phyloP scores from a whole-genome alignment of 2,888 invertebrate genomes.

The Lypha dubia region DNA sequence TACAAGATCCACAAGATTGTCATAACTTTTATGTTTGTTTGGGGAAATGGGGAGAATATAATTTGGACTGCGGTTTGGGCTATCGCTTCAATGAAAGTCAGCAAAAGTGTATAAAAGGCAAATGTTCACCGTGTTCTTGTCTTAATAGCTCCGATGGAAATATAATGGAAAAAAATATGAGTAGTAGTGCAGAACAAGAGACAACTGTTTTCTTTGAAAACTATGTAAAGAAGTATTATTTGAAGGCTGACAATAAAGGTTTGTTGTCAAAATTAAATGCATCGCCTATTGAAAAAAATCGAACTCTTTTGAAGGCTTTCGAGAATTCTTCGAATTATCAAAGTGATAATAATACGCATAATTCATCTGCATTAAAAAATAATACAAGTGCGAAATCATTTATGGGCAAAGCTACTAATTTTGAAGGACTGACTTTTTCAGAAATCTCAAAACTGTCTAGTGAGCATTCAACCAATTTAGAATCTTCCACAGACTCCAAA shows the following conservation, averaged over 20 bases:
- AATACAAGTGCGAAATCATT: background rate
- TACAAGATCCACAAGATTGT: slow-evolving; percentile 69
- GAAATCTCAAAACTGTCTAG: background rate
- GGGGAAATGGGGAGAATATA: slow-evolving; percentile 60
- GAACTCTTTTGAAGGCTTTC: background rate
- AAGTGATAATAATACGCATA: background rate
- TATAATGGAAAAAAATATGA: background rate
- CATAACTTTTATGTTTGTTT: slow-evolving; percentile 72
- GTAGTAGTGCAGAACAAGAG: background rate
- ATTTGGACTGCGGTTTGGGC: slow-evolving; percentile 57
- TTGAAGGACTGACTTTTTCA: background rate
- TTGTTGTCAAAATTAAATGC: background rate
- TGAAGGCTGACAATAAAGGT: background rate
- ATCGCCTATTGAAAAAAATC: background rate
- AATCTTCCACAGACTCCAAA: background rate
- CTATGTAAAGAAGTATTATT: background rate
- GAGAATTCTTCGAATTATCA: background rate
- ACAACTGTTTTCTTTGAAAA: background rate
- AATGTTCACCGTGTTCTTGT: slow-evolving; percentile 63
- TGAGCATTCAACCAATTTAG: background rate
- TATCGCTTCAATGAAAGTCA: slow-evolving; percentile 63
- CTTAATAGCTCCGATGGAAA: background rate
- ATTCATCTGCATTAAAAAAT: background rate
- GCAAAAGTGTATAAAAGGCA: slow-evolving; percentile 66
- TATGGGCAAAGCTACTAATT: slow-evolving; percentile 2